phyloP scores from a whole-genome alignment of 2,888 invertebrate genomes.

The Loripinus fragilis region DNA sequence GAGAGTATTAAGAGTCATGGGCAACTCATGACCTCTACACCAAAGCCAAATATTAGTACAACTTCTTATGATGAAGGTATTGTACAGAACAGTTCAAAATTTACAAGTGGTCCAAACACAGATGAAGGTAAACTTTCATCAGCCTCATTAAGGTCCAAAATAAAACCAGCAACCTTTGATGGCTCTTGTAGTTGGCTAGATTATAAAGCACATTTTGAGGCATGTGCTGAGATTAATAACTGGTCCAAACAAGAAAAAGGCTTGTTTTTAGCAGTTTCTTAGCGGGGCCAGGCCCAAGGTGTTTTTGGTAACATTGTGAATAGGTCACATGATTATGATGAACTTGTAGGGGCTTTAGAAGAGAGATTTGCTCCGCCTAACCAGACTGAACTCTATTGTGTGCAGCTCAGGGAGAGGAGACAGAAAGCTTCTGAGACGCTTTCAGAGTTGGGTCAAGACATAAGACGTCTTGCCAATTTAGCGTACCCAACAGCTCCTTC shows the following conservation, averaged over 20 bases:
- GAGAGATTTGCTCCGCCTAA: background rate
- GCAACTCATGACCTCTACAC: too few species aligned
- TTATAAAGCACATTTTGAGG: background rate
- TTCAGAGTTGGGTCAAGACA: background rate
- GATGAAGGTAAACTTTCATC: too few species aligned
- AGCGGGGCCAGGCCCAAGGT: background rate
- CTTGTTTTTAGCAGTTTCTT: background rate
- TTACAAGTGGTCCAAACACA: too few species aligned
- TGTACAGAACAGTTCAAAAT: too few species aligned
- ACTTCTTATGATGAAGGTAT: too few species aligned
- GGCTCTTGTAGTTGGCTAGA: background rate
- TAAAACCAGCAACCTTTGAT: constrained; percentile 2
- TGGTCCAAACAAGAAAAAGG: background rate
- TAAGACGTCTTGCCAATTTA: background rate
- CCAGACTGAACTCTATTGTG: background rate
- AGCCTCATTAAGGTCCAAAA: too few species aligned
- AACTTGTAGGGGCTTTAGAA: too few species aligned
- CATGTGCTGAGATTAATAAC: background rate
- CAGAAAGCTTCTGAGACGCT: too few species aligned
- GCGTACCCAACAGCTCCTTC: background rate
- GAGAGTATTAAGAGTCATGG: too few species aligned
- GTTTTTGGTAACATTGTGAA: background rate
- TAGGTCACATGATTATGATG: background rate
- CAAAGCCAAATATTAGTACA: too few species aligned
- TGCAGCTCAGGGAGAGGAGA: too few species aligned